Conservation (phyloP, 1,140 invertebrate genomes). For the Stegodyphus mimosarum region DNA sequence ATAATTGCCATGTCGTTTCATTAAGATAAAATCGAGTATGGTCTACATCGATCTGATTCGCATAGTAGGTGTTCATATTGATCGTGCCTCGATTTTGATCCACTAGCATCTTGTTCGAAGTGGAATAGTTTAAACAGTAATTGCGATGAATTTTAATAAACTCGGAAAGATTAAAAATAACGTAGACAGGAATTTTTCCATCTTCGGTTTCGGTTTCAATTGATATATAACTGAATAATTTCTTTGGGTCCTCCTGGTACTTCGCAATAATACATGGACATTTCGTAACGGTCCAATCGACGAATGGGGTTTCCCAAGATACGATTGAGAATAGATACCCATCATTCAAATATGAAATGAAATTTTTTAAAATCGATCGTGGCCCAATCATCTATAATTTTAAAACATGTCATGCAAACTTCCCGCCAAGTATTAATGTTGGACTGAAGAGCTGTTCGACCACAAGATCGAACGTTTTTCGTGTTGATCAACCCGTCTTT, state of each 20-base stretch:
- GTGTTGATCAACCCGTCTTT: background rate
- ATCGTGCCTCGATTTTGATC: conserved; percentile 30
- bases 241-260: background rate
- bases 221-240: conserved; percentile 11
- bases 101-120: conserved; percentile 4
- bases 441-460: background rate
- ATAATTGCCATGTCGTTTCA: background rate
- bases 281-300: background rate
- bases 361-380: background rate
- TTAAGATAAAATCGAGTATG: conserved; percentile 10
- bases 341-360: background rate
- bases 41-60: background rate
- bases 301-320: background rate
- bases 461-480: background rate
- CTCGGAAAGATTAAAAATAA: conserved; percentile 1
- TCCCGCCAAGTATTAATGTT: conserved; percentile 8
- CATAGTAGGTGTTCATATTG: background rate
- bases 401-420: background rate
- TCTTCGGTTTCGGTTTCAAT: background rate
- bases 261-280: background rate
- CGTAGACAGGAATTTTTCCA: too few relatives aligned
- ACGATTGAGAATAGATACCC: conserved; percentile 1
- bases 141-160: background rate
- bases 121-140: background rate
- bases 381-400: background rate